Evolutionary conservation across 2,113 vertebrate genomes (phyloP), one percentile per base, ranked within the genome.

Genomic region (Chaetodon trifascialis): DNA sequence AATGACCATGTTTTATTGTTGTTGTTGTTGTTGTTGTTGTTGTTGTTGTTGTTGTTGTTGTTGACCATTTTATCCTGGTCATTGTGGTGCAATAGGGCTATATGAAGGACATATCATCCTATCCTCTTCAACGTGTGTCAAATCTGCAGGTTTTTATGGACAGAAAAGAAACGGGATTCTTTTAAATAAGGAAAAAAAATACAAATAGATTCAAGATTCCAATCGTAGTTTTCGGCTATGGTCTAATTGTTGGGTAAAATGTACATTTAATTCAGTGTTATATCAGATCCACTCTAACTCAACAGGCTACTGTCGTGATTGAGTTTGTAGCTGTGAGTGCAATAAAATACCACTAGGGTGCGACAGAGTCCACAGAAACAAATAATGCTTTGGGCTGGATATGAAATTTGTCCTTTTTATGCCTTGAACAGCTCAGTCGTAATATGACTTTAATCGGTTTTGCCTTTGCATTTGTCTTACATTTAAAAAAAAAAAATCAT

Each of bases 281-380:
- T 62, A 19, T 25, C 34, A 30, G 2, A 42, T 34, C 36, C 25
- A 30, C 3, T 11, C 9, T 19, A 36, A 30, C 1, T 47, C 67
- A 85, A 73, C 67, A 76, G 59, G 42, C 71, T n/a, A 10, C 51
- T 64, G 40, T 11, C 0, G 5, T 19, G 9, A 30, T n/a, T 52
- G 0, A n/a, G 63, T 44, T 63, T 11, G 25, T 65, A 36, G 5
- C 17, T 85, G 73, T 73, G 1, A 6, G 6, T 86, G 42, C 63
- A 80, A 19, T 0, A n/a, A 30, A 11, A 1, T 0, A 0, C 62
- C 92, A 89, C 87, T 78, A 91, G 93, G 91, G 83, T 25, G 87
- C 73, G 83, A 63, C 87, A 91, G 54, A 91, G 87, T 80, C 89
- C 86, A 82, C 7, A 34, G 1, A 78, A 80, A 62, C n/a, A 42